A percentile compares a stretch with the other conserved stretches of the same genome.
Conservation (phyloP, 2,888 invertebrate genomes). For the Lasioglossum morio region DNA sequence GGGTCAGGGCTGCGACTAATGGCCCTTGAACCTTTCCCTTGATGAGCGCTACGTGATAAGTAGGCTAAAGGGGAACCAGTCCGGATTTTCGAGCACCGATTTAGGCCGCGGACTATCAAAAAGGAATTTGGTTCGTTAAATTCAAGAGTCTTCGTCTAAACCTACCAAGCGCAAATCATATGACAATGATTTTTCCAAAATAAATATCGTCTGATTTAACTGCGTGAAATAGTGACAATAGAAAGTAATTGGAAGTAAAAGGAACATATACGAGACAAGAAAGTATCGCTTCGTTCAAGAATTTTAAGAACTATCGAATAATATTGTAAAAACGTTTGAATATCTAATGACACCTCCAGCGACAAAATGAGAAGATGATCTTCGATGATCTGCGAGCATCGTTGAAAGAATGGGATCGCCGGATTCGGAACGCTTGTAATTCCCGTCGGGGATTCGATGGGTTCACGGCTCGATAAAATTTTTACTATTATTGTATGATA, state of each 20-base stretch:
- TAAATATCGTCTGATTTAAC: too few species aligned
- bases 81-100: background rate
- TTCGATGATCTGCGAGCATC: background rate
- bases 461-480: constrained; percentile 7
- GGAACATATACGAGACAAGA: background rate
- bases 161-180: too few species aligned
- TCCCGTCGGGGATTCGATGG: background rate
- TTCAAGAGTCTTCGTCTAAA: background rate
- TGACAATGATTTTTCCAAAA: background rate
- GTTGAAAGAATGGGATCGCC: background rate
- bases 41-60: constrained; percentile 4
- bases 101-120: background rate
- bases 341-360: background rate
- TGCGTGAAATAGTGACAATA: too few species aligned
- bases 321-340: background rate
- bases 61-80: background rate
- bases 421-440: background rate
- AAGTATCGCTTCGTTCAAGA: background rate
- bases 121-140: background rate
- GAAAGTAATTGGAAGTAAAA: too few species aligned
- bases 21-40: constrained; percentile 4
- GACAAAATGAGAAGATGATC: background rate
- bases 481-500: constrained; percentile 10
- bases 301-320: too few species aligned
- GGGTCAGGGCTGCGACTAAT: constrained; percentile 8